Evolutionary conservation across 2,888 invertebrate genomes (phyloP).

Genomic region (Eulithis testata): DNA sequence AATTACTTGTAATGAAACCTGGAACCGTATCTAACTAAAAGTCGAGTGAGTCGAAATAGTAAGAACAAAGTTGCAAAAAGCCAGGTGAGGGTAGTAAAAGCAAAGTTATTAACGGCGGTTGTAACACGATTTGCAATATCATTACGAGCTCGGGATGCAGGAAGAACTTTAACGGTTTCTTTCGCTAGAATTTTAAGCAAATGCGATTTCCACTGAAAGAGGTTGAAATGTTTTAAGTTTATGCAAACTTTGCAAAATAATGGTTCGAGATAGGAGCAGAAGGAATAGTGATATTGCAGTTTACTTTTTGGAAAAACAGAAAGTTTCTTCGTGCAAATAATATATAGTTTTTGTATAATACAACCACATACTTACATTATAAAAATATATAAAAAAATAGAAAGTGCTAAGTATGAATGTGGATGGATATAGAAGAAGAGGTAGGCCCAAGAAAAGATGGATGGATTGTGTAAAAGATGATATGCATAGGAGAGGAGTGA

Average conservation of each 20-base stretch:
- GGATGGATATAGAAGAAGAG: too few relatives aligned
- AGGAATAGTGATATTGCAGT: background rate
- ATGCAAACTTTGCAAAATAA: constrained; percentile 4
- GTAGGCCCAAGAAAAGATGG: too few relatives aligned
- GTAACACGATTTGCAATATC: constrained; percentile 72
- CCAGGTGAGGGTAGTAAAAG: constrained; percentile 42
- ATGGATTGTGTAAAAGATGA: too few relatives aligned
- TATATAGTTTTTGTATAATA: too few relatives aligned
- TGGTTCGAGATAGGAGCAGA: background rate
- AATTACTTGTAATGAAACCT: background rate
- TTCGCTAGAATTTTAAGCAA: constrained; percentile 13
- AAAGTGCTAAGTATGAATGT: too few relatives aligned
- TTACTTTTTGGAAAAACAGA: background rate
- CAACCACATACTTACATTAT: too few relatives aligned
- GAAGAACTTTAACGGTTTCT: constrained; percentile 24
- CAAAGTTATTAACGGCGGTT: constrained; percentile 47
- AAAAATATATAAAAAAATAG: too few relatives aligned
- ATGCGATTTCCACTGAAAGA: constrained; percentile 16
- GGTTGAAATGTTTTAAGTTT: constrained; percentile 12
- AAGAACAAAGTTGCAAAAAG: constrained; percentile 26
- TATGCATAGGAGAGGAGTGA: too few relatives aligned
- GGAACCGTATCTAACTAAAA: background rate
- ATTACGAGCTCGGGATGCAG: constrained; percentile 47
- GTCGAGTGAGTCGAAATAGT: constrained; percentile 4
- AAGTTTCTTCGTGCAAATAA: too few relatives aligned